These are phyloP conservation scores for human DNA, from an alignment of 2,113 vertebrate species.

Conservation along the genomic window GRCh38 chr12:15846501-15847000, in stretches of 20 bases:
- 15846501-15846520: background rate
- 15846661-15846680: constrained; percentile 27
- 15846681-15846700: background rate
- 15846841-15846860: background rate
- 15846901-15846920: background rate
- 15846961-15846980: constrained; percentile 28
- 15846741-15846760: constrained; percentile 16
- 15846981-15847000: constrained; percentile 53
- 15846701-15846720: constrained; percentile 33
- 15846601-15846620: background rate
- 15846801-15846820: background rate
- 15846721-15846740: constrained; percentile 9
- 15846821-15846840: background rate
- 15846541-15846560: background rate
- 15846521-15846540: background rate
- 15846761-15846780: constrained; percentile 16
- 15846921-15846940: background rate
- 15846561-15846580: background rate
- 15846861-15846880: background rate
- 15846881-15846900: constrained; percentile 13
- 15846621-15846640: background rate
- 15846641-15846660: background rate
- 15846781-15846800: background rate
- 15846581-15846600: background rate
- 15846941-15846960: constrained; percentile 27